Evolutionary conservation across 1,140 invertebrate species (phyloP).

Genomic region (Eriocheir sinensis): DNA sequence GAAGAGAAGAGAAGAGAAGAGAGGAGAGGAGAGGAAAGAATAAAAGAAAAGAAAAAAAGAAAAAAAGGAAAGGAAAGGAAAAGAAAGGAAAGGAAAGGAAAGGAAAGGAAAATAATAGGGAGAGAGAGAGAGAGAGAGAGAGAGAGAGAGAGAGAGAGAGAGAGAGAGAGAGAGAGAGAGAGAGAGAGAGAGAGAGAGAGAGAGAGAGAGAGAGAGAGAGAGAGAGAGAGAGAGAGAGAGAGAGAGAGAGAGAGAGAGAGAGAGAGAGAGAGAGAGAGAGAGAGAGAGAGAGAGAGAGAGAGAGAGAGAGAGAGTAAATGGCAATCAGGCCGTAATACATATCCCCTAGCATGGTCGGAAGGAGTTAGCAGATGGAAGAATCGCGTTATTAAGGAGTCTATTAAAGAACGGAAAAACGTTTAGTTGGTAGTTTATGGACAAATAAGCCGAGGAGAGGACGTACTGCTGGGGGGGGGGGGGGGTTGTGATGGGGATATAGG

Average conservation of each 20-base stretch:
- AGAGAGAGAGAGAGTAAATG: neutral
- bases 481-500: too few species aligned
- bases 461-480: neutral
- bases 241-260: neutral
- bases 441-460: neutral
- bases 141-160: neutral
- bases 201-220: neutral
- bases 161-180: constrained; percentile 6
- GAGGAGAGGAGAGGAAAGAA: neutral
- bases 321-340: too few species aligned
- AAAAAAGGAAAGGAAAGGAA: too few species aligned
- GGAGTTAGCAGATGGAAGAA: neutral
- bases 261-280: neutral
- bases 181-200: neutral
- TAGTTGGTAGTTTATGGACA: neutral
- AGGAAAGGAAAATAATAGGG: neutral
- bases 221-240: neutral
- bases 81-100: neutral
- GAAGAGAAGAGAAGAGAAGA: too few species aligned
- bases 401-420: neutral
- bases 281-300: constrained; percentile 18
- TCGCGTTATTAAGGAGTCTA: too few species aligned
- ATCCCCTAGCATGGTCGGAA: neutral
- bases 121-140: neutral
- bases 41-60: neutral